Conservation (phyloP, 1,140 invertebrate genomes). For the Drosophila pruinosa region DNA sequence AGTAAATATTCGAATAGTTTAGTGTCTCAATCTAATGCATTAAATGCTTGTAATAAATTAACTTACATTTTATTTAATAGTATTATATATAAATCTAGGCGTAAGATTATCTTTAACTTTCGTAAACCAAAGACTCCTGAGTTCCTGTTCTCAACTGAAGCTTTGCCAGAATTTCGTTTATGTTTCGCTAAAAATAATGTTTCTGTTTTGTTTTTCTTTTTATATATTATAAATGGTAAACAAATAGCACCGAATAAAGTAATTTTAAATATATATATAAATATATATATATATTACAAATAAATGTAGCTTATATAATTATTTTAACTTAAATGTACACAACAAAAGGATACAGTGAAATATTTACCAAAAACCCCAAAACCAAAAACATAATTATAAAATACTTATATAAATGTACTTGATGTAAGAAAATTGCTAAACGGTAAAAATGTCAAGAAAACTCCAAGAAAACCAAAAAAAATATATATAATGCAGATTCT, state of each 20-base stretch:
- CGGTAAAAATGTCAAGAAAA: slow-evolving; percentile 43
- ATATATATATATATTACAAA: slow-evolving; percentile 37
- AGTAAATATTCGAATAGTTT: slow-evolving; percentile 54
- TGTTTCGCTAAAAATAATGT: slow-evolving; percentile 18
- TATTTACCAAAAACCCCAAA: slow-evolving; percentile 40
- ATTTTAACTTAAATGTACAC: slow-evolving; percentile 77
- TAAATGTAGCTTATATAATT: slow-evolving; percentile 77
- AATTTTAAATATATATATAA: slow-evolving; percentile 53
- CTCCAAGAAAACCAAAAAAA: slow-evolving; percentile 8
- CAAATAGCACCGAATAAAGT: slow-evolving; percentile 64
- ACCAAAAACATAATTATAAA: slow-evolving; percentile 28
- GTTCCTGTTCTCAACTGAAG: slow-evolving; percentile 59
- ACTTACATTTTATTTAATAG: slow-evolving; percentile 28
- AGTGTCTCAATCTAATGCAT: slow-evolving; percentile 56
- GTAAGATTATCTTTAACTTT: slow-evolving; percentile 54
- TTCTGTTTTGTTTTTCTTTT: slow-evolving; percentile 13
- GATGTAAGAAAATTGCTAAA: slow-evolving; percentile 78
- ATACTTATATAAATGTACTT: slow-evolving; percentile 73
- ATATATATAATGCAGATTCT: slow-evolving; percentile 20
- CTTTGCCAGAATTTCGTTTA: slow-evolving; percentile 30
- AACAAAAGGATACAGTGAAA: slow-evolving; percentile 36
- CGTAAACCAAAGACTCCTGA: slow-evolving; percentile 61
- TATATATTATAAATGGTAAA: slow-evolving; percentile 2
- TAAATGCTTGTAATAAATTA: slow-evolving; percentile 69
- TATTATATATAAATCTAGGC: slow-evolving; percentile 30